Evolutionary conservation across 2,113 vertebrate genomes (phyloP).

Genomic region (Dolichotis patagonum): DNA sequence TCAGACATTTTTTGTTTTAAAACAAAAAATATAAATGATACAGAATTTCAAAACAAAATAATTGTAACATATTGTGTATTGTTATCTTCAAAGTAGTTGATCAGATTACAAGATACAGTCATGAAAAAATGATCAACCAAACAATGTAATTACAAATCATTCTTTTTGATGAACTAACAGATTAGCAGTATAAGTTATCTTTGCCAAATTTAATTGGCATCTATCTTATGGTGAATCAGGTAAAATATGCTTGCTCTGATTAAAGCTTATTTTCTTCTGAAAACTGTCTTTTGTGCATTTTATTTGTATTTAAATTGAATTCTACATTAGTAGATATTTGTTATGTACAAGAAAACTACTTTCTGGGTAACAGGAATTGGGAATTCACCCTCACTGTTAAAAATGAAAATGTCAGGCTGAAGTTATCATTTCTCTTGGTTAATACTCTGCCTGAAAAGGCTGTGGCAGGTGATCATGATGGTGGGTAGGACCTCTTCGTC

Average conservation of each 20-base stretch:
- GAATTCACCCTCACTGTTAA: background rate
- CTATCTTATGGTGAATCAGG: background rate
- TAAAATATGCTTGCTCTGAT: background rate
- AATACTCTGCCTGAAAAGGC: background rate
- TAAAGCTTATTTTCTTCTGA: conserved; percentile 3
- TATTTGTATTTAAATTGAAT: conserved; percentile 16
- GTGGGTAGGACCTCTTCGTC: background rate
- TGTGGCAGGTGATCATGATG: background rate
- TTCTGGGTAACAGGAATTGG: background rate
- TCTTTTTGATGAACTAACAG: too few species aligned
- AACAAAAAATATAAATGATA: too few species aligned
- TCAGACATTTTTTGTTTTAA: too few species aligned
- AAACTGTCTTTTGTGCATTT: background rate
- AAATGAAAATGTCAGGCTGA: background rate
- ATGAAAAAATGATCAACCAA: too few species aligned
- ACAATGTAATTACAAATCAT: too few species aligned
- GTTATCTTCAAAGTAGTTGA: too few species aligned
- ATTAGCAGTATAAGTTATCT: background rate
- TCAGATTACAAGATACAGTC: too few species aligned
- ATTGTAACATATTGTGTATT: too few species aligned
- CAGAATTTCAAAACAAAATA: too few species aligned
- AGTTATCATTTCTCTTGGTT: background rate
- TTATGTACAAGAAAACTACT: background rate
- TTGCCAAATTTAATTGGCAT: background rate
- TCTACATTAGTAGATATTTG: background rate